A percentile compares a stretch with the other conserved stretches of the same genome.
phyloP scores from a whole-genome alignment of 2,797 vertebrate genomes.

The Peromyscus melanophrys region DNA sequence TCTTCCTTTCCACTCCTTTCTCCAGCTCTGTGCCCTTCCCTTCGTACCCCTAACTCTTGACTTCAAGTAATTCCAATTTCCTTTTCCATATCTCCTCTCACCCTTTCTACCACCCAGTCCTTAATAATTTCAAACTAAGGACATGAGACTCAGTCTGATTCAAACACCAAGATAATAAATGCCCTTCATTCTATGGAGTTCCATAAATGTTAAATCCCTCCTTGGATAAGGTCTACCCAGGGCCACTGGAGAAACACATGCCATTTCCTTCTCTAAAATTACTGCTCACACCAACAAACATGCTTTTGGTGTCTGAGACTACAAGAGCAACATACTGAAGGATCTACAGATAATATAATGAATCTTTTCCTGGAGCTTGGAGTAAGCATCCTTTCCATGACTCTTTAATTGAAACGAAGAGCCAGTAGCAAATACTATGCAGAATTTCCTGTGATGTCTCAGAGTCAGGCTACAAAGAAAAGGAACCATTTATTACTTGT shows the following conservation, averaged over 20 bases:
- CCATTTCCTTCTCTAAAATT: background rate
- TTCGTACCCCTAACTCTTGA: background rate
- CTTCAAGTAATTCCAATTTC: background rate
- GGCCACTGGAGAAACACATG: background rate
- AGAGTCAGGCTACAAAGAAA: background rate
- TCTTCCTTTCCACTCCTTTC: background rate
- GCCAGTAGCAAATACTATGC: background rate
- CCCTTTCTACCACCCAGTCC: background rate
- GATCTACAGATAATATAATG: background rate
- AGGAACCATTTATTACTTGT: background rate
- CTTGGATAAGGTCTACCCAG: background rate
- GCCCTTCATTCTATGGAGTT: background rate
- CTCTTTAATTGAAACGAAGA: background rate
- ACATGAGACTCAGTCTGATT: background rate
- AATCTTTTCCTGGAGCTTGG: background rate
- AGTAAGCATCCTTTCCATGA: background rate
- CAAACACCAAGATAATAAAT: background rate
- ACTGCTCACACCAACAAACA: background rate
- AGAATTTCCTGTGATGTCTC: background rate
- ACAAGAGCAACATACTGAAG: background rate
- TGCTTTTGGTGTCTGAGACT: background rate
- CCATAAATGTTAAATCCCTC: background rate
- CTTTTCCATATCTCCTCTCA: background rate
- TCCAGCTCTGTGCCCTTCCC: background rate
- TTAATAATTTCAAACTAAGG: constrained; percentile 10